phyloP scores from a whole-genome alignment of 2,797 vertebrate species.

The Okamejei kenojei region DNA sequence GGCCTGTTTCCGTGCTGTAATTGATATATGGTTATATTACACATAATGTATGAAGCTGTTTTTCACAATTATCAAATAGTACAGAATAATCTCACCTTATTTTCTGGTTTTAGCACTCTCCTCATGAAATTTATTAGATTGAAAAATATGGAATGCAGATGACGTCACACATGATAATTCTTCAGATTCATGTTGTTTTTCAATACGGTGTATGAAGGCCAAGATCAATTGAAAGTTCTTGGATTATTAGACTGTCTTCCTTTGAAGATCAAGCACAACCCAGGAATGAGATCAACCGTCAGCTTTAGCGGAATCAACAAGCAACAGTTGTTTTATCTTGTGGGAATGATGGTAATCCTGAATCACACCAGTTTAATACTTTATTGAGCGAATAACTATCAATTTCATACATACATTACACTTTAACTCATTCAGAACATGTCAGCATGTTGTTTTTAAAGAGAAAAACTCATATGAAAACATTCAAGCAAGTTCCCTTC shows the following conservation, averaged over 20 bases:
- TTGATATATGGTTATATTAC: too few species aligned
- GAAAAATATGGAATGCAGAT: not conserved
- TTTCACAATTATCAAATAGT: not conserved
- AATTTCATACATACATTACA: not conserved
- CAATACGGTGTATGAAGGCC: not conserved
- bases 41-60: not conserved
- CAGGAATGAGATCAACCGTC: not conserved
- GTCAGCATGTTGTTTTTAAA: not conserved
- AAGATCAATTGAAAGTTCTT: not conserved
- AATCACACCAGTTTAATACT: not conserved
- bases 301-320: not conserved
- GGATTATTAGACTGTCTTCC: not conserved
- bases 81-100: not conserved
- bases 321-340: not conserved
- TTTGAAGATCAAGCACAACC: constrained; percentile 7
- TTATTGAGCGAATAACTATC: not conserved
- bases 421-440: not conserved
- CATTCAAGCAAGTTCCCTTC: not conserved
- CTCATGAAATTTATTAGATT: not conserved
- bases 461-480: not conserved
- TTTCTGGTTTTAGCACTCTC: not conserved
- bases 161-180: not conserved
- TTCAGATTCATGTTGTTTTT: not conserved
- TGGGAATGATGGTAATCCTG: not conserved
- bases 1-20: too few species aligned